Base-by-base conservation (phyloP, 35 echinoderm and acorn worm genomes). In the Eucidaris tribuloides region DNA sequence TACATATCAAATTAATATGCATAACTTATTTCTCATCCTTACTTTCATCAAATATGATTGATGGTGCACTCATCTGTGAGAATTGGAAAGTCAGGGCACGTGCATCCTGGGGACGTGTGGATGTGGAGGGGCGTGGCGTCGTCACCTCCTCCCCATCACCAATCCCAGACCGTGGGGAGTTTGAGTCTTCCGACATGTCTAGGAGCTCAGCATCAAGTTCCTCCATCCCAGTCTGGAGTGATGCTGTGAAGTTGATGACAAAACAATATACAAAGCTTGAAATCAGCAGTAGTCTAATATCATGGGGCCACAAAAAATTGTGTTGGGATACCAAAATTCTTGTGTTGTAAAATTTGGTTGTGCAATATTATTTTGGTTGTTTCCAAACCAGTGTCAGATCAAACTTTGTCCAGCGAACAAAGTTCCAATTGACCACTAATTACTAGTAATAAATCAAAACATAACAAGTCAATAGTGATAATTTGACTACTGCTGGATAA, bases 31-130 rank as follows among this genome's bases (percentile, higher is more conserved):
- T 40, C 33, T 74, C 66, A 11, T 72, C 68, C 23, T 74, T 33
- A 9, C 68, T 74, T 11, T 74, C 68, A 23, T 15, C 38, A 40
- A 74, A 74, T 40, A 74, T 74, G 68, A 74, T 74, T 25, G 68
- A 74, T 2, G 68, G 36, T 7, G 68, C 68, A 74, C 68, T 74
- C 68, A 74, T 74, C 68, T 74, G 68, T 19, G 68, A 74, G 9
- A 74, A 27, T 22, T n/a, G n/a, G n/a, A n/a, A n/a, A n/a, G n/a
- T n/a, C n/a, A n/a, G n/a, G n/a, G n/a, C n/a, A n/a, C n/a, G 4
- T 17, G 28, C 65, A 33, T 71, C 65, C 65, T 36, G 32, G 65
- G 65, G 65, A 36, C 33, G 6, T 3, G 5, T 11, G 30, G 30
- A 32, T 40, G 65, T 28, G 32, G 40, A 27, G 7, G 65, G 65